Evolutionary conservation across 1,140 invertebrate genomes (phyloP).

Genomic region (Linepithema humile): DNA sequence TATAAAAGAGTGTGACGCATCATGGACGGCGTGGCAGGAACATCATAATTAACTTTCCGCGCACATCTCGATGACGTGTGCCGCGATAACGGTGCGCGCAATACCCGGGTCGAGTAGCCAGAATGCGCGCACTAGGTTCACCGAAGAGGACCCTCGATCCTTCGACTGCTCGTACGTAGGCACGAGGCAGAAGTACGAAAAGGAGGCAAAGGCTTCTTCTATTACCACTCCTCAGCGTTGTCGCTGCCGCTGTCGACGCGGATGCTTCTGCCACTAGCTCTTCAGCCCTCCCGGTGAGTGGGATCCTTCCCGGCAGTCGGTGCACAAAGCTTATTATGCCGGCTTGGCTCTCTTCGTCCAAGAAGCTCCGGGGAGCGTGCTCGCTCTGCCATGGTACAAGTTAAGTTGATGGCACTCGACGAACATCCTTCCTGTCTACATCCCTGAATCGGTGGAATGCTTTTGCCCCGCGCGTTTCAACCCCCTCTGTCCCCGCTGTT

Average conservation of each 20-base stretch:
- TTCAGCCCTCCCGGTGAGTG: constrained; percentile 63
- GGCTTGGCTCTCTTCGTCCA: constrained; percentile 70
- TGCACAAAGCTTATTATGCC: constrained; percentile 79
- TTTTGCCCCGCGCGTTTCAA: constrained; percentile 30
- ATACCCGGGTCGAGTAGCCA: constrained; percentile 18
- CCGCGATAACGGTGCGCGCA: background rate
- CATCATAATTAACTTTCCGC: constrained; percentile 58
- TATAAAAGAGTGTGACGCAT: constrained; percentile 1
- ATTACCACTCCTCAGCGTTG: constrained; percentile 61
- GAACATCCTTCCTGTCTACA: constrained; percentile 74
- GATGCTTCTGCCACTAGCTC: constrained; percentile 57
- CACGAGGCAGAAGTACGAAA: constrained; percentile 41
- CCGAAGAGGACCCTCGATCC: constrained; percentile 66
- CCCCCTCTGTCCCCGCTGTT: background rate
- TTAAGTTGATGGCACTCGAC: constrained; percentile 77
- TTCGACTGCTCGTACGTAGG: constrained; percentile 62
- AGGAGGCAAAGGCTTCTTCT: constrained; percentile 48
- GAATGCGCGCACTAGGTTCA: constrained; percentile 25
- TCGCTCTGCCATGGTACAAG: constrained; percentile 70
- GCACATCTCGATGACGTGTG: constrained; percentile 37
- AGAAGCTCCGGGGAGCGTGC: constrained; percentile 63
- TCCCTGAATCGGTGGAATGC: constrained; percentile 65
- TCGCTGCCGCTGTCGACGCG: constrained; percentile 60
- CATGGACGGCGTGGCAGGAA: background rate
- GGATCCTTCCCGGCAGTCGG: constrained; percentile 64